Percentiles rank a stretch among this genome's conserved stretches.
These are phyloP conservation scores for Myzus persicae DNA, from an alignment of 1,140 invertebrate species.

Conservation along the genomic window DNA sequence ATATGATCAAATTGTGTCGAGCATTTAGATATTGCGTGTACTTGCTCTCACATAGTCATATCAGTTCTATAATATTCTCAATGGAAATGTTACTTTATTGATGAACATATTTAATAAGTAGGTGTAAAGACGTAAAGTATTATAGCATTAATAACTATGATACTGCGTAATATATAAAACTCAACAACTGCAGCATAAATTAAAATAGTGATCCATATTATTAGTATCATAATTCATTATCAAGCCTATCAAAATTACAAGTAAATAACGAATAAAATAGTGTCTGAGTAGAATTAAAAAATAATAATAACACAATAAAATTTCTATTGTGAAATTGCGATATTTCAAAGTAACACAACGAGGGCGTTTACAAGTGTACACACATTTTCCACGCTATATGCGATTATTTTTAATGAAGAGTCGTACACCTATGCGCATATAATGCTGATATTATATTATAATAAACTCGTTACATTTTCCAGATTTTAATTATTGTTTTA, in stretches of 20 bases:
- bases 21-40: background rate
- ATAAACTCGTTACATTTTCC: background rate
- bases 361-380: background rate
- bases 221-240: background rate
- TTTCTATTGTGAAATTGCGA: background rate
- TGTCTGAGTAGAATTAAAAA: background rate
- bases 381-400: background rate
- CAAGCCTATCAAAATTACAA: background rate
- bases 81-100: background rate
- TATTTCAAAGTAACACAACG: background rate
- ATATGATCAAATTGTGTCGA: background rate
- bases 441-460: background rate
- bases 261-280: background rate
- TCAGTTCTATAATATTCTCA: background rate
- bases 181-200: background rate
- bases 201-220: background rate
- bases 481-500: slow-evolving; percentile 25
- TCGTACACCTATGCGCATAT: background rate
- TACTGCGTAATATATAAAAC: background rate
- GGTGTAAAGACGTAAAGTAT: no score
- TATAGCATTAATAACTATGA: no score
- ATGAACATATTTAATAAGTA: no score
- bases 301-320: background rate
- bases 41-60: background rate
- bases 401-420: slow-evolving; percentile 33